Conservation (phyloP, 37 sponge, comb jelly and placozoan genomes). For the Eunapius fragilis region DNA sequence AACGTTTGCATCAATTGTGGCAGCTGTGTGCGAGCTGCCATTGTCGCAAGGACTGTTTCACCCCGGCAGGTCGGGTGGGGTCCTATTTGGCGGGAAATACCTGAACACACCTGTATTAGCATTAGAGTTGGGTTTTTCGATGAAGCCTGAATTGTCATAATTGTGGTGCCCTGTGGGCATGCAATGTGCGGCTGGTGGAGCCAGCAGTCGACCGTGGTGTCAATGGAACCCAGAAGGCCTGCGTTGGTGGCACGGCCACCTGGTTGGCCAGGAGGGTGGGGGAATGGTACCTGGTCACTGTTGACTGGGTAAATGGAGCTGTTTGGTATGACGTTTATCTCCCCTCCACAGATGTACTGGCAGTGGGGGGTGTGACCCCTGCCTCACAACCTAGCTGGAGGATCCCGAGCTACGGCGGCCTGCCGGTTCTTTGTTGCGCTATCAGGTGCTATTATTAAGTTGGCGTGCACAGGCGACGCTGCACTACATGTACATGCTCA, state of each 20-base stretch:
- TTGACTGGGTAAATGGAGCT: neutral
- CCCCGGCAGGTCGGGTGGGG: neutral
- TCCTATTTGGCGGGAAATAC: neutral
- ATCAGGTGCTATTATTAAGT: no score
- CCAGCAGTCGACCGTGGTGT: no score
- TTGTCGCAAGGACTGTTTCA: neutral
- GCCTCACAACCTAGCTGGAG: neutral
- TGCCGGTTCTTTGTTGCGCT: no score
- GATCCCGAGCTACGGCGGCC: conserved; percentile 30
- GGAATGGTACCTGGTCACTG: neutral
- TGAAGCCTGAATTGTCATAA: no score
- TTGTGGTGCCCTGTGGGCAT: no score
- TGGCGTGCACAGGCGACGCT: no score
- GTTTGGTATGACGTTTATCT: neutral
- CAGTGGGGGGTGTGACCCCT: neutral
- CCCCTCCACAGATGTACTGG: conserved; percentile 5
- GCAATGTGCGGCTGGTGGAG: no score
- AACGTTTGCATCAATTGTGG: conserved; percentile 19
- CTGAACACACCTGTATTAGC: conserved; percentile 28
- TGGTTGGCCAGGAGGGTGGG: neutral
- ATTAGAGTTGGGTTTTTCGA: neutral
- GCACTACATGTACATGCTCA: no score
- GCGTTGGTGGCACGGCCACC: neutral
- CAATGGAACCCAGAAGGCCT: no score
- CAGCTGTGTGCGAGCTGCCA: no score